Evolutionary conservation across 2,888 invertebrate genomes (phyloP).

Genomic region (Orchesellides sinensis): DNA sequence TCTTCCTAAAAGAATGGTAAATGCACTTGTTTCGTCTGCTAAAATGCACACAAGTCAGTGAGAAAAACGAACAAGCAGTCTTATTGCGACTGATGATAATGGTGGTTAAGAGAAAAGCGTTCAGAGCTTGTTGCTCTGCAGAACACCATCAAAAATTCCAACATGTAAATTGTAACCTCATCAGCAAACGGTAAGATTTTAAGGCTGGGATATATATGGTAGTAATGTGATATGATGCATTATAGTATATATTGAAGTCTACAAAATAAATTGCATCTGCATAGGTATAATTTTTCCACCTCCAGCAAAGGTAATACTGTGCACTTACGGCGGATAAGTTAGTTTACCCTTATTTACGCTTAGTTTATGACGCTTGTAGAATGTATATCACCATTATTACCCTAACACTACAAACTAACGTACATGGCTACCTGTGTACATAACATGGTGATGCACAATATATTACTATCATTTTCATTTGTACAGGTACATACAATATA

Average conservation of each 20-base stretch:
- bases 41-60: slow-evolving; percentile 14
- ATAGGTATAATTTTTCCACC: not conserved
- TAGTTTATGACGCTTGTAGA: not conserved
- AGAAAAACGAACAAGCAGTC: slow-evolving; percentile 10
- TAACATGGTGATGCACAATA: too few relatives aligned
- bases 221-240: not conserved
- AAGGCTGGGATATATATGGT: not conserved
- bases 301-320: too few relatives aligned
- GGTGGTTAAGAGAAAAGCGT: slow-evolving; percentile 1
- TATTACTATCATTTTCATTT: too few relatives aligned
- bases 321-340: too few relatives aligned
- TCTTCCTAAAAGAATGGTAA: not conserved
- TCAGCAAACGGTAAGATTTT: not conserved
- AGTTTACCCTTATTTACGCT: not conserved
- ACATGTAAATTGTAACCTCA: not conserved
- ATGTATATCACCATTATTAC: not conserved
- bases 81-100: not conserved
- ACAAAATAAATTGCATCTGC: not conserved
- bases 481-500: too few relatives aligned
- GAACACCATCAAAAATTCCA: not conserved
- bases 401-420: too few relatives aligned
- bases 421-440: too few relatives aligned
- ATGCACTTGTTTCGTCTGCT: slow-evolving; percentile 7
- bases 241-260: not conserved
- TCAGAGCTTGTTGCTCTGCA: not conserved